These are phyloP conservation scores for Parasteatoda tepidariorum DNA, from an alignment of 1,140 invertebrate genomes.

Conservation along the genomic window DNA sequence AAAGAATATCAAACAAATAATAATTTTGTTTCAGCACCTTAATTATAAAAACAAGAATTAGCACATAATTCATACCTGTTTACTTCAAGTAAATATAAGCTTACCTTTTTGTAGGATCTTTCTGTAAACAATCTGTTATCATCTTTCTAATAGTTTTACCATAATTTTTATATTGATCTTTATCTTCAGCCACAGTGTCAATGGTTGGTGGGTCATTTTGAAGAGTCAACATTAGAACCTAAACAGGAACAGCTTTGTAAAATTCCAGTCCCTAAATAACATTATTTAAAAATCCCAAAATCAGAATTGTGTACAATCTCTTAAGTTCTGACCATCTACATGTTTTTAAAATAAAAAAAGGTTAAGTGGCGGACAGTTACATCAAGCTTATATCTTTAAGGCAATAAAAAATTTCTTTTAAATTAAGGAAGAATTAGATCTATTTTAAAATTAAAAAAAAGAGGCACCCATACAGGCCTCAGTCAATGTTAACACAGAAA, in stretches of 20 bases:
- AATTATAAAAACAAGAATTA: no score
- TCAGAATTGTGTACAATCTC: slow-evolving; percentile 18
- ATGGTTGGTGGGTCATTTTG: slow-evolving; percentile 98
- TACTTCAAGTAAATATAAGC: neutral
- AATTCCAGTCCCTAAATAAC: slow-evolving; percentile 45
- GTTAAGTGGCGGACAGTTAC: no score
- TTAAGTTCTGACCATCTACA: neutral
- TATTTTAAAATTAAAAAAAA: no score
- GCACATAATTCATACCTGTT: no score
- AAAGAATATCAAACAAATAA: no score
- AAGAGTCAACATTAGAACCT: slow-evolving; percentile 93
- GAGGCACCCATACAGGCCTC: no score
- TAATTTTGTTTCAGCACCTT: no score
- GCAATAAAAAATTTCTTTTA: no score
- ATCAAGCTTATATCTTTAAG: no score
- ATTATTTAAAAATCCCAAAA: slow-evolving; percentile 24
- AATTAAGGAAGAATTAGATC: no score
- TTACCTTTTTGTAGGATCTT: slow-evolving; percentile 89
- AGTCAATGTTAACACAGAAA: no score
- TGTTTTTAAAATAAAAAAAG: neutral
- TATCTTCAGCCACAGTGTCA: slow-evolving; percentile 94
- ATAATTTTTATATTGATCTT: slow-evolving; percentile 97
- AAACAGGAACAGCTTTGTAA: slow-evolving; percentile 46
- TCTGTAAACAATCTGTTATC: slow-evolving; percentile 94
- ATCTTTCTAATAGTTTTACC: slow-evolving; percentile 97